Evolutionary conservation across 2,888 invertebrate genomes (phyloP).

Genomic region (Ernsta delagoae): DNA sequence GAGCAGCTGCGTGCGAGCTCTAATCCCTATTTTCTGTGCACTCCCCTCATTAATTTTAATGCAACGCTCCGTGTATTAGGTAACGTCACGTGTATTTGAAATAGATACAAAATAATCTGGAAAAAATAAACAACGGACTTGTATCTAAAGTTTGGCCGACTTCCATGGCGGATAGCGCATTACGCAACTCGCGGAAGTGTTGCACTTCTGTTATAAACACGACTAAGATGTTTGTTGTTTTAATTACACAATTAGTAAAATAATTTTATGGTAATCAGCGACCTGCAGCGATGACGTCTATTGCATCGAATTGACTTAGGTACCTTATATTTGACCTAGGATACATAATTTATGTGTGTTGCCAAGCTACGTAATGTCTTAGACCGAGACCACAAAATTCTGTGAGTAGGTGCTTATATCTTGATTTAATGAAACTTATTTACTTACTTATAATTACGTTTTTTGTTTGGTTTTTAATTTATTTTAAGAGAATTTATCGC

Average conservation of each 20-base stretch:
- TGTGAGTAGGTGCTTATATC: no score
- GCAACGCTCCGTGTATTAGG: constrained; percentile 4
- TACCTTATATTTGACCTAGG: constrained; percentile 20
- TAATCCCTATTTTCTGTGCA: constrained; percentile 25
- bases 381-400: background rate
- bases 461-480: no score
- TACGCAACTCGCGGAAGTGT: constrained; percentile 25
- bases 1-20: constrained; percentile 43
- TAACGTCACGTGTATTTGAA: constrained; percentile 1
- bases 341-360: no score
- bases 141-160: constrained; percentile 23
- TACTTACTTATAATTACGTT: no score
- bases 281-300: constrained; percentile 23
- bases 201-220: constrained; percentile 20
- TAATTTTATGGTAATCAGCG: constrained; percentile 7
- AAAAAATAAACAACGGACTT: constrained; percentile 20
- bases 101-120: constrained; percentile 7
- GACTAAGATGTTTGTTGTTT: constrained; percentile 18
- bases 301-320: constrained; percentile 20
- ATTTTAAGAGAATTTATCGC: no score
- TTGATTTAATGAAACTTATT: no score
- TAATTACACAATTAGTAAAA: background rate
- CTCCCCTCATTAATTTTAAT: constrained; percentile 27
- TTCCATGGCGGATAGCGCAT: constrained; percentile 25
- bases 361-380: background rate